Conservation (phyloP, 2,113 vertebrate species). For the Ptilorrhoa leucosticta region DNA sequence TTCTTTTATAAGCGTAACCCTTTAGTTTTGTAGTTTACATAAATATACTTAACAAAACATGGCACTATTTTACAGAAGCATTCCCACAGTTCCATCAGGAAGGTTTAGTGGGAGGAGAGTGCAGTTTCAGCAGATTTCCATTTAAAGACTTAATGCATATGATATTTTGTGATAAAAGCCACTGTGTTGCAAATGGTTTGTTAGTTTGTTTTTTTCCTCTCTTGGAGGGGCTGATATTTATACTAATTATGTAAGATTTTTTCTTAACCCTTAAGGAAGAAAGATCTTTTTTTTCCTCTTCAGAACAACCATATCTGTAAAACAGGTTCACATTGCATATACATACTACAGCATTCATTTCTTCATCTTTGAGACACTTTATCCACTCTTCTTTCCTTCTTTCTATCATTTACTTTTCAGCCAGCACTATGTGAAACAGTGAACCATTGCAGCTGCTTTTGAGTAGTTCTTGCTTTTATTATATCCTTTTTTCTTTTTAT, state of each 20-base stretch:
- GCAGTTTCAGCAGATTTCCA: background rate
- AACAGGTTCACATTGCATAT: background rate
- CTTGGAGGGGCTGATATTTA: background rate
- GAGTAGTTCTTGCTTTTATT: background rate
- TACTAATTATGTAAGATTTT: background rate
- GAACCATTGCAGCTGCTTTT: background rate
- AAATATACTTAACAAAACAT: background rate
- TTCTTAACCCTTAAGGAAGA: background rate
- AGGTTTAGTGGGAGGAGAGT: background rate
- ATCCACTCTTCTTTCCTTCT: background rate
- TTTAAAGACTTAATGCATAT: background rate
- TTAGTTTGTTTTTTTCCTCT: background rate
- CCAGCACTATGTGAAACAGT: background rate
- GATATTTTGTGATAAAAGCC: background rate
- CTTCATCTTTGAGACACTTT: background rate
- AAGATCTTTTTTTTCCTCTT: background rate
- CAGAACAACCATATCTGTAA: background rate
- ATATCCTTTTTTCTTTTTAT: background rate
- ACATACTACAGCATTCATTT: background rate
- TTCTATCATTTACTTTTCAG: background rate
- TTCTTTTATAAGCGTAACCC: background rate
- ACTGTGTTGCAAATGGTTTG: background rate
- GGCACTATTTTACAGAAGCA: background rate
- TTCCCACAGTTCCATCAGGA: background rate
- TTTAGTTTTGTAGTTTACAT: background rate